These are phyloP conservation scores for Leptopilina myrica DNA, from an alignment of 2,888 invertebrate genomes.

Conservation along the genomic window DNA sequence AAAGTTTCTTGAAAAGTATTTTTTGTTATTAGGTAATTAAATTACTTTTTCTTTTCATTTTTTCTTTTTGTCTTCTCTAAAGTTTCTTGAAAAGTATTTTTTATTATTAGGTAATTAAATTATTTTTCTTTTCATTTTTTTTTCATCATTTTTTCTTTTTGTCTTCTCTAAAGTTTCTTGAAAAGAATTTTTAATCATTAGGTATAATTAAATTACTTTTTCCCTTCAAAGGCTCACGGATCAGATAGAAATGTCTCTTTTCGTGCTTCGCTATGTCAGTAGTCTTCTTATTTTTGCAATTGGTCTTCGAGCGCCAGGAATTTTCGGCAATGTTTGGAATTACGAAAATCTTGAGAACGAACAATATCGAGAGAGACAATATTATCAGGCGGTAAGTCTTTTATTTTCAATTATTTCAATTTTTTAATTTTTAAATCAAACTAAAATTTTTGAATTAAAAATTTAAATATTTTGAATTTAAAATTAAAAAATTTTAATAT, in stretches of 20 bases:
- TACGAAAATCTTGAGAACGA: conserved; percentile 64
- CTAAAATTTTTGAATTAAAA: too few relatives aligned
- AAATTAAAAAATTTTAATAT: too few relatives aligned
- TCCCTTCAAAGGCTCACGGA: conserved; percentile 82
- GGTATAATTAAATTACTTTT: too few relatives aligned
- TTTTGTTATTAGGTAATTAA: too few relatives aligned
- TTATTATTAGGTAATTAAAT: too few relatives aligned
- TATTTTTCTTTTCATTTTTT: too few relatives aligned
- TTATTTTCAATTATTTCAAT: too few relatives aligned
- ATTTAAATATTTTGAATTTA: too few relatives aligned
- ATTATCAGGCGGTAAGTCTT: conserved; percentile 71
- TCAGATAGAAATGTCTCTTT: conserved; percentile 91
- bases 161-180: background rate
- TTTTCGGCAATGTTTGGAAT: conserved; percentile 75
- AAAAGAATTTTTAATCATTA: background rate
- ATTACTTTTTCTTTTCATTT: too few relatives aligned
- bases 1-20: background rate
- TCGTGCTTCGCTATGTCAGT: conserved; percentile 88
- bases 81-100: background rate
- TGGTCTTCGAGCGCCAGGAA: conserved; percentile 92
- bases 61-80: too few relatives aligned
- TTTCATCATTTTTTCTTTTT: background rate
- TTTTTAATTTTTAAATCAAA: too few relatives aligned
- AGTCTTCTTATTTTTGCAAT: conserved; percentile 89
- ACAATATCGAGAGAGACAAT: conserved; percentile 61